Conservation (phyloP, 2,113 vertebrate species). For the Burhinus oedicnemus region DNA sequence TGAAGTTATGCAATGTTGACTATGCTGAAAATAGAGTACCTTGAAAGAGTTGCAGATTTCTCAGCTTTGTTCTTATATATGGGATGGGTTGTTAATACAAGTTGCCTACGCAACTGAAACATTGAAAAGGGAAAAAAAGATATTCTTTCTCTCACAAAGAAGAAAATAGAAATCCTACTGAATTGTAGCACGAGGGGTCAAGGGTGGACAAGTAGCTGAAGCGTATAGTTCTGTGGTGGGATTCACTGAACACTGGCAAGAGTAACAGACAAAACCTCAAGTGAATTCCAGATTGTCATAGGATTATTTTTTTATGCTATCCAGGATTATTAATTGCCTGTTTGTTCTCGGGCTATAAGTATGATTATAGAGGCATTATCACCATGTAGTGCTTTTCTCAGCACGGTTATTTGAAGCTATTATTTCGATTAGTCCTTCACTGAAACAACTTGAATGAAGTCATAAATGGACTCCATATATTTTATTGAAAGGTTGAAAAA, state of each 20-base stretch:
- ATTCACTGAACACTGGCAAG: neutral
- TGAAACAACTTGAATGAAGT: neutral
- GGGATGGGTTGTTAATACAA: neutral
- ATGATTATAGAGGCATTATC: neutral
- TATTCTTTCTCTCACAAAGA: neutral
- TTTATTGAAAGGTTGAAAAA: constrained; percentile 32
- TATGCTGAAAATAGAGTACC: neutral
- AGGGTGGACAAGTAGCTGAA: neutral
- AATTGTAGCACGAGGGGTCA: neutral
- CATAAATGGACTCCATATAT: neutral
- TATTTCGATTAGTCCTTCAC: neutral
- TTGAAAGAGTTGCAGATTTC: neutral
- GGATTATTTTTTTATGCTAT: neutral
- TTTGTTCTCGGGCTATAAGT: neutral
- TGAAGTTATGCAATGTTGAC: neutral
- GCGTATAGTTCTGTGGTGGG: neutral
- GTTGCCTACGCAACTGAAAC: neutral
- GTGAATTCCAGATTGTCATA: neutral
- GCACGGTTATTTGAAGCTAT: neutral
- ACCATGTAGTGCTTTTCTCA: neutral
- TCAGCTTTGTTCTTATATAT: neutral
- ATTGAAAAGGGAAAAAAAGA: neutral
- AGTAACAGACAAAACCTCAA: neutral
- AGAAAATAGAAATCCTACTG: neutral
- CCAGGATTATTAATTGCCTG: neutral